phyloP scores from a whole-genome alignment of 1,140 invertebrate species.

The Aphelinus atriplicis region DNA sequence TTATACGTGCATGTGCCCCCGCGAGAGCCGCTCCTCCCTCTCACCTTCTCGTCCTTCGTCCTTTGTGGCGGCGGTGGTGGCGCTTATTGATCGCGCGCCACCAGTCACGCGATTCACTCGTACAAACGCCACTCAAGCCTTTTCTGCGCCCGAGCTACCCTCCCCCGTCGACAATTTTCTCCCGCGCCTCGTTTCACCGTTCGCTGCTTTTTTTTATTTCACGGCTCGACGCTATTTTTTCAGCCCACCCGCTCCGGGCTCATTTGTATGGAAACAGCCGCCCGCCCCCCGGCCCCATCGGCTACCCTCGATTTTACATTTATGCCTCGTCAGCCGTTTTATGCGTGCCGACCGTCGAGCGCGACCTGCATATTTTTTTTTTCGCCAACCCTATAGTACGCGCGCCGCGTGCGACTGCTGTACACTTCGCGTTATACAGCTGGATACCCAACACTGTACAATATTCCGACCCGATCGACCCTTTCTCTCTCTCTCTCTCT shows the following conservation, averaged over 20 bases:
- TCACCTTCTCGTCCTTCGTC: too few species aligned
- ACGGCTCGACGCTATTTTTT: conserved; percentile 7
- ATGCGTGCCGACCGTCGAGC: not conserved
- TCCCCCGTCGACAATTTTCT: conserved; percentile 16
- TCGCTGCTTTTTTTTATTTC: conserved; percentile 10
- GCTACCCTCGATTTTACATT: conserved; percentile 15
- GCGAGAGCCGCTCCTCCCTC: too few species aligned
- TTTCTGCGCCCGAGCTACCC: conserved; percentile 51
- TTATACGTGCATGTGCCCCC: not conserved
- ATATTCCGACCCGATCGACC: too few species aligned
- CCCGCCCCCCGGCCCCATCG: too few species aligned
- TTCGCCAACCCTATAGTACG: not conserved
- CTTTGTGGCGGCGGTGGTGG: not conserved
- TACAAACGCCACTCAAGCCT: conserved; percentile 64
- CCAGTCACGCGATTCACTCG: conserved; percentile 64
- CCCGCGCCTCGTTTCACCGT: not conserved
- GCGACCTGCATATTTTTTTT: not conserved
- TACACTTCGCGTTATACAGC: too few species aligned
- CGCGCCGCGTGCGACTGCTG: not conserved
- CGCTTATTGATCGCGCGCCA: conserved; percentile 60
- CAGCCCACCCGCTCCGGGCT: not conserved
- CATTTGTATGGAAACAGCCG: conserved; percentile 10
- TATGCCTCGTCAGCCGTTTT: conserved; percentile 12
- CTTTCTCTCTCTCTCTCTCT: too few species aligned
- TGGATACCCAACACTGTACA: too few species aligned